These are phyloP conservation scores for Xanthia togata DNA, from an alignment of 2,888 invertebrate genomes.

Conservation along the genomic window DNA sequence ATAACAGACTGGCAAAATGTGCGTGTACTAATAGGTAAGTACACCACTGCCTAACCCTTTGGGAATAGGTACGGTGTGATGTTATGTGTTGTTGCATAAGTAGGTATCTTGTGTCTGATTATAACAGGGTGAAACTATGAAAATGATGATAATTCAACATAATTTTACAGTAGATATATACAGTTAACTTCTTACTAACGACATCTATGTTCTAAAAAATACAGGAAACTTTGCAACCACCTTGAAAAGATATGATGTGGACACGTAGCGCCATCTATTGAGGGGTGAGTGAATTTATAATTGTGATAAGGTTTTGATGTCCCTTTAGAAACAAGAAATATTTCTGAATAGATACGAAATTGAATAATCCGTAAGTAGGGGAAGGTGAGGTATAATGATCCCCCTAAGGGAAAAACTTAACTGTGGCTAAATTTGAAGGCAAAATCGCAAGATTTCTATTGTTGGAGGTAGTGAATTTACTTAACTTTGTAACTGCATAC, in stretches of 20 bases:
- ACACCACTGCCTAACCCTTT: neutral
- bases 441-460: no score
- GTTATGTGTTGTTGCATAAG: neutral
- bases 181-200: conserved; percentile 51
- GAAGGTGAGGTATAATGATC: no score
- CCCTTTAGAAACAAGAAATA: neutral
- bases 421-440: no score
- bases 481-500: no score
- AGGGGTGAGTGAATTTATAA: conserved; percentile 50
- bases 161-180: neutral
- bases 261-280: conserved; percentile 75
- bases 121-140: neutral
- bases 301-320: neutral
- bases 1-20: neutral
- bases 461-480: no score
- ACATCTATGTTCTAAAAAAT: conserved; percentile 67
- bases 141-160: no score
- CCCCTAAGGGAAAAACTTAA: no score
- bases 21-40: neutral
- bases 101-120: no score
- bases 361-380: neutral
- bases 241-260: neutral
- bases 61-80: neutral
- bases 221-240: neutral
- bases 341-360: neutral